These are phyloP conservation scores for Eupeodes luniger DNA, from an alignment of 2,888 invertebrate species.

Conservation along the genomic window DNA sequence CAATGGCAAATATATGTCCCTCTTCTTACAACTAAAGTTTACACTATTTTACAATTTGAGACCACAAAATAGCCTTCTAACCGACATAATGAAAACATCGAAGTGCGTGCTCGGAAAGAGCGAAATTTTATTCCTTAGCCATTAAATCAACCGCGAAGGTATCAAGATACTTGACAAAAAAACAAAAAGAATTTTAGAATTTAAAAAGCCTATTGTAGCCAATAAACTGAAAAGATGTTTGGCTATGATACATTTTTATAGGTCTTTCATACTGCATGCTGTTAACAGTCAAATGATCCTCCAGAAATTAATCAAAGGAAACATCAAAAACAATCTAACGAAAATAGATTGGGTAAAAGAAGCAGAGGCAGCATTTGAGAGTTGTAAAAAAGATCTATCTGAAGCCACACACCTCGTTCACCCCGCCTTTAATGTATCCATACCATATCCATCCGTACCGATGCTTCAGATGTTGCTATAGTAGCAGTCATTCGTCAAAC, in stretches of 20 bases:
- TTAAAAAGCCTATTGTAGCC: slow-evolving; percentile 35
- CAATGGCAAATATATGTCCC: no score
- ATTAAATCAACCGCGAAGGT: not conserved
- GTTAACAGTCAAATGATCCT: slow-evolving; percentile 42
- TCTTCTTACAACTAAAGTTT: no score
- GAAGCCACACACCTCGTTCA: slow-evolving; percentile 27
- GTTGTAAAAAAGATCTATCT: slow-evolving; percentile 53
- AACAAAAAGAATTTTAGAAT: not conserved
- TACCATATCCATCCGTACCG: no score
- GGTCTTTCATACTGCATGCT: slow-evolving; percentile 70
- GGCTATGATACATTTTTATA: slow-evolving; percentile 75
- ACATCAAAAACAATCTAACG: slow-evolving; percentile 64
- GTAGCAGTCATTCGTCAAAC: no score
- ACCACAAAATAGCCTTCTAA: no score
- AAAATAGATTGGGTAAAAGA: slow-evolving; percentile 37
- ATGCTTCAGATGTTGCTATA: no score
- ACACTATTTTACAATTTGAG: no score
- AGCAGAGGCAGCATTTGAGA: slow-evolving; percentile 50
- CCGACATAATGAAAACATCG: no score
- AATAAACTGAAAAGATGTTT: slow-evolving; percentile 74
- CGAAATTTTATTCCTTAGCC: no score
- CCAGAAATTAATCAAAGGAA: slow-evolving; percentile 36
- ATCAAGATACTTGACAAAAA: slow-evolving; percentile 11
- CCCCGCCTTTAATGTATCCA: no score
- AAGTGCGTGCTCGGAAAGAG: no score